These are phyloP conservation scores for Cyanoramphus novaezelandiae DNA, from an alignment of 2,113 vertebrate species.

Conservation along the genomic window DNA sequence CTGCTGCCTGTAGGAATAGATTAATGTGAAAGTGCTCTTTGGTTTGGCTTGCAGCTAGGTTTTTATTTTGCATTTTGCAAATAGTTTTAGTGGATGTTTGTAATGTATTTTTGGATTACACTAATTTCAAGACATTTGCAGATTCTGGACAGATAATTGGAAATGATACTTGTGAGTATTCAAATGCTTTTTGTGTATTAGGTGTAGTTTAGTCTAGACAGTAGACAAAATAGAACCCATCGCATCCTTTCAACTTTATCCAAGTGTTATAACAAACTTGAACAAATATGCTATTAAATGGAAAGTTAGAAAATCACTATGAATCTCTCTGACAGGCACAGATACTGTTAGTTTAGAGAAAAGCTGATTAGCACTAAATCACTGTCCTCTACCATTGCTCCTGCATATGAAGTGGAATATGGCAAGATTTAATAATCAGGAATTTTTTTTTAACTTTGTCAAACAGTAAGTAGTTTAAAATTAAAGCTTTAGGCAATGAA, in stretches of 20 bases:
- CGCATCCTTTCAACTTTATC: conserved; percentile 19
- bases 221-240: conserved; percentile 24
- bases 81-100: conserved; percentile 22
- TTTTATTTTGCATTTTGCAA: conserved; percentile 4
- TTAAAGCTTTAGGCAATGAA: background rate
- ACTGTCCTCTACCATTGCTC: background rate
- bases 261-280: background rate
- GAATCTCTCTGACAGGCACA: background rate
- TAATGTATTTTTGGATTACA: background rate
- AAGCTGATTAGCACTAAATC: background rate
- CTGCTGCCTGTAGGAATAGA: background rate
- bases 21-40: background rate
- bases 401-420: background rate
- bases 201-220: background rate
- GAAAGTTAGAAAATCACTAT: background rate
- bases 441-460: background rate
- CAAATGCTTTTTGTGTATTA: background rate
- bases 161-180: background rate
- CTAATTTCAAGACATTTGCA: conserved; percentile 16
- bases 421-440: conserved; percentile 25
- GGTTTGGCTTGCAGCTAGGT: conserved; percentile 6
- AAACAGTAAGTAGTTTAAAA: background rate
- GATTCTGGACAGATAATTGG: background rate
- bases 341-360: background rate
- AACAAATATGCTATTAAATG: background rate